A percentile compares a stretch with the other conserved stretches of the same genome.
These are phyloP conservation scores for Pachyuromys duprasi DNA, from an alignment of 2,797 vertebrate genomes.

Conservation along the genomic window DNA sequence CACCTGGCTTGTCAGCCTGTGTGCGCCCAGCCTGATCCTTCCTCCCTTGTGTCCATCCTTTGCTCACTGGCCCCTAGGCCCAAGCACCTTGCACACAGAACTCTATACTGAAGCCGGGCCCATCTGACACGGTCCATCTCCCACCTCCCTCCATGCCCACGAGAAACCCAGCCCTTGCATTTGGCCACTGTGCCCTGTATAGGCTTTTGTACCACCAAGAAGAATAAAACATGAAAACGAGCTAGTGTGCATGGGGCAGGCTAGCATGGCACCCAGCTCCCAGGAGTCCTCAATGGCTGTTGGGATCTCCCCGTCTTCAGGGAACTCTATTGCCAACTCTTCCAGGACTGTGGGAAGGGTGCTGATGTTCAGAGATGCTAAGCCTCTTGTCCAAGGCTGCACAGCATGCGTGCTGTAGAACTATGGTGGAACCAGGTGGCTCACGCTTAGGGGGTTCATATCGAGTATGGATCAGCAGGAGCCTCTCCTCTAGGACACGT, in stretches of 20 bases:
- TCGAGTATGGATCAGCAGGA: rapidly evolving
- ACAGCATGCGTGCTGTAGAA: not conserved
- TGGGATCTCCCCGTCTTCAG: too few species aligned
- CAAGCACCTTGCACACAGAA: not conserved
- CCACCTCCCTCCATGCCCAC: not conserved
- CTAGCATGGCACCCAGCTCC: too few species aligned
- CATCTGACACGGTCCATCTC: not conserved
- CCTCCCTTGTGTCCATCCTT: not conserved
- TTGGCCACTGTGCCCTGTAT: not conserved
- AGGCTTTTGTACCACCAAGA: not conserved
- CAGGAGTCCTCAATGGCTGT: rapidly evolving
- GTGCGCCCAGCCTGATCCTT: not conserved
- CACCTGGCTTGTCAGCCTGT: slow-evolving; percentile 15
- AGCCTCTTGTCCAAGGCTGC: not conserved
- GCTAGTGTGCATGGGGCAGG: not conserved
- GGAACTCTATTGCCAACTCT: rapidly evolving
- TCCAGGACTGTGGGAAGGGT: not conserved
- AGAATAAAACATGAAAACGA: not conserved
- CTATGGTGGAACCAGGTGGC: not conserved
- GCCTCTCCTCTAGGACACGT: not conserved
- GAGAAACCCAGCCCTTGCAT: not conserved
- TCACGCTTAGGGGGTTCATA: not conserved
- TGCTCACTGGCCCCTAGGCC: not conserved
- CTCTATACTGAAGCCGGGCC: not conserved
- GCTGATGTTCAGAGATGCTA: not conserved